Base-by-base conservation (phyloP, 2,888 invertebrate species). In the Ochropacha duplaris region DNA sequence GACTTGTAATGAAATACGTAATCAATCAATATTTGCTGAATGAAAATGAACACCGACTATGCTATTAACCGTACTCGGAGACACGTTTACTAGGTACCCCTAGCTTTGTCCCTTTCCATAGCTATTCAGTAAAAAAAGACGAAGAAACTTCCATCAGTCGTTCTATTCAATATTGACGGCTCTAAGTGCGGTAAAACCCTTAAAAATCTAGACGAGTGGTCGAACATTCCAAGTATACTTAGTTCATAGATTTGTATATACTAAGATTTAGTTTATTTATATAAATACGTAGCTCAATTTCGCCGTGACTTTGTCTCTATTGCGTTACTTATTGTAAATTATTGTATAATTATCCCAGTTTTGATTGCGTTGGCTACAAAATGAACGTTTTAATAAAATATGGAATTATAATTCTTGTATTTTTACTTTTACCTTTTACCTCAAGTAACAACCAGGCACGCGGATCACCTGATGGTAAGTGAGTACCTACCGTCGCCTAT, bases 311-410 rank as follows among this genome's bases (percentile, higher is more conserved):
- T n/a, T 60, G 52, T 52, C 52, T 52, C 34, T 22, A 11, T 52
- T 31, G 52, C 44, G 44, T 44, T 44, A 19, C 9, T 6, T 54
- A 59, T 60, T 74, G 70, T 78, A 76, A 76, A 76, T 72, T 66
- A 72, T 68, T 71, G 66, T 72, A 71, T 71, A 69, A 65, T 67
- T 59, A 60, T 64, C 69, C 66, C 57, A 70, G 65, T 72, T 76
- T 70, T 62, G 69, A 74, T 72, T 71, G 65, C 66, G 63, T 69
- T 76, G 69, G 69, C 65, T 66, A 72, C 64, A 66, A 69, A 60
- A 69, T 68, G 77, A 68, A 75, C 60, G 67, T 79, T 82, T 79
- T 85, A 44, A 81, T 85, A 83, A 78, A 84, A 83, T 76, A 75
- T 71, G 67, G 65, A 73, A 73, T 76, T 70, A 71, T 67, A 61